A percentile compares a stretch with the other conserved stretches of the same genome.
Conservation (phyloP, 1,140 invertebrate species). For the Listronotus oregonensis region DNA sequence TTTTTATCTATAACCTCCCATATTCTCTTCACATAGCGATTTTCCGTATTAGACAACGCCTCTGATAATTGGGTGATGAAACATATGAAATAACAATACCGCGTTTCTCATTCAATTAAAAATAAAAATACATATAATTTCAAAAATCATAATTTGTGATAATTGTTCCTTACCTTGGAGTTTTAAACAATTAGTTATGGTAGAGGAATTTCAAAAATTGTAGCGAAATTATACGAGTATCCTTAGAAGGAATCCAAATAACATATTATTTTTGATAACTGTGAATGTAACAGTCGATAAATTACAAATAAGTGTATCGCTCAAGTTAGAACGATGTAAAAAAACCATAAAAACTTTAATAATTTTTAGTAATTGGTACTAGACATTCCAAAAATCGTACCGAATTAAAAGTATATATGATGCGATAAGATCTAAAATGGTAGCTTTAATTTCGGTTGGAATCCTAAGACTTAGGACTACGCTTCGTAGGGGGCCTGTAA, state of each 20-base stretch:
- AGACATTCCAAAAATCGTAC: background rate
- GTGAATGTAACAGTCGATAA: constrained; percentile 1
- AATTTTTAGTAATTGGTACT: constrained; percentile 7
- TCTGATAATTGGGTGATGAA: constrained; percentile 19
- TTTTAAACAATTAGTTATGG: constrained; percentile 15
- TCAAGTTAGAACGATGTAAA: background rate
- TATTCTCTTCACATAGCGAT: constrained; percentile 14
- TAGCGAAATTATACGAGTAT: constrained; percentile 1
- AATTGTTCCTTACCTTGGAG: constrained; percentile 16
- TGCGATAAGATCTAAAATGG: constrained; percentile 2
- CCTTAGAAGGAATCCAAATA: background rate
- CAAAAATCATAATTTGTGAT: constrained; percentile 16
- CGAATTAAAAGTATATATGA: constrained; percentile 5
- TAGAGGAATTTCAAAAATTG: constrained; percentile 19
- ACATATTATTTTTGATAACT: constrained; percentile 8
- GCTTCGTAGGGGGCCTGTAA: constrained; percentile 1
- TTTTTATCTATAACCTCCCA: constrained; percentile 6
- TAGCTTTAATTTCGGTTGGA: constrained; percentile 6
- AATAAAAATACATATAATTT: constrained; percentile 20
- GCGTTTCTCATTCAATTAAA: constrained; percentile 19
- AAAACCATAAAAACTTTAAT: constrained; percentile 5
- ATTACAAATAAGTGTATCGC: constrained; percentile 4
- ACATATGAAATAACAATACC: constrained; percentile 14
- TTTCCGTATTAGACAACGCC: constrained; percentile 18
- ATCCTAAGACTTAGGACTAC: background rate